Evolutionary conservation across 2,113 vertebrate genomes (phyloP).

Genomic region (Theropithecus gelada): DNA sequence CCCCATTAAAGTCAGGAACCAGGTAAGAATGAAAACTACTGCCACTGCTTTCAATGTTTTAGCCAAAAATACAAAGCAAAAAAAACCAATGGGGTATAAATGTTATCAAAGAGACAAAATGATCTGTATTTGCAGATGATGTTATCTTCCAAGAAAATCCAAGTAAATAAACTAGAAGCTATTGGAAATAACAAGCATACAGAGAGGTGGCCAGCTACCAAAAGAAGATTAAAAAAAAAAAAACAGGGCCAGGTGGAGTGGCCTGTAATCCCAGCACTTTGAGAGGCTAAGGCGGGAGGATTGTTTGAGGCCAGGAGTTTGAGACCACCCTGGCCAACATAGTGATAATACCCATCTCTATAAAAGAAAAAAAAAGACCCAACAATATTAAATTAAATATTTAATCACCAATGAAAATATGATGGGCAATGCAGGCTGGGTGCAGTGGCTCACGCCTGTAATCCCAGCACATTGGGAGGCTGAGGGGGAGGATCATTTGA

Average conservation of each 20-base stretch:
- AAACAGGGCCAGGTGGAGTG: too few species aligned
- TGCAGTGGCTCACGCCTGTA: too few species aligned
- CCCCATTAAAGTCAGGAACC: background rate
- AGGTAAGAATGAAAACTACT: background rate
- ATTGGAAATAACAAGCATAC: background rate
- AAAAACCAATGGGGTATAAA: background rate
- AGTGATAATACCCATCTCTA: too few species aligned
- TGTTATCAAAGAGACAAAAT: background rate
- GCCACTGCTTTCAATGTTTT: background rate
- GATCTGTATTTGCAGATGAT: background rate
- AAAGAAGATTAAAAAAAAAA: background rate
- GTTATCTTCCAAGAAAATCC: background rate
- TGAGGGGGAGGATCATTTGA: too few species aligned
- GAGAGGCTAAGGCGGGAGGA: too few species aligned
- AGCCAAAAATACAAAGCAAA: background rate
- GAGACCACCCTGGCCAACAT: too few species aligned
- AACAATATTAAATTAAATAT: background rate
- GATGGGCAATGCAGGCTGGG: background rate
- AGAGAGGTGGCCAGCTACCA: background rate
- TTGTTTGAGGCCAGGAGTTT: too few species aligned
- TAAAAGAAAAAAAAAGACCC: too few species aligned
- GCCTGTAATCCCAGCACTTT: too few species aligned
- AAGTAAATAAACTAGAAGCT: background rate
- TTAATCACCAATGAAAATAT: background rate
- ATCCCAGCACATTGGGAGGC: too few species aligned